Conservation (phyloP, 2,113 vertebrate species). For the Anhinga rufa region DNA sequence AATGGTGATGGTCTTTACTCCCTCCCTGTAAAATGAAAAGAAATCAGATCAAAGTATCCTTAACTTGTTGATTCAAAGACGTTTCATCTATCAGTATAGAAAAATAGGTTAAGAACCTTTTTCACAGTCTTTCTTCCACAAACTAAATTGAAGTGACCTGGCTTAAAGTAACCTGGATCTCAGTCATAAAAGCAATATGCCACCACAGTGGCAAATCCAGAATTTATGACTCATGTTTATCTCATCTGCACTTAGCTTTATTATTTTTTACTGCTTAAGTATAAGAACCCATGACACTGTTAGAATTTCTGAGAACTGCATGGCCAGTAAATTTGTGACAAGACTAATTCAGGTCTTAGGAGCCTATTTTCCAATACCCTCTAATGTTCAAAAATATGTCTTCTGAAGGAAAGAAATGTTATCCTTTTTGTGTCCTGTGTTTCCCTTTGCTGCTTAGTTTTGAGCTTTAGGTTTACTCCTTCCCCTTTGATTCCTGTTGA, state of each 20-base stretch:
- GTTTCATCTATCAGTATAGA: neutral
- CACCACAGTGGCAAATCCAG: neutral
- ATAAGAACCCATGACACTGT: neutral
- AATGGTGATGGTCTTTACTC: neutral
- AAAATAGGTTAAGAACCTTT: neutral
- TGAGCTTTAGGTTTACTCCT: neutral
- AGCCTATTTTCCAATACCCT: accelerated
- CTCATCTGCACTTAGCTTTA: neutral
- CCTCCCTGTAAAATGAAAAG: neutral
- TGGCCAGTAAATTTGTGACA: neutral
- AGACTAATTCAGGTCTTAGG: neutral
- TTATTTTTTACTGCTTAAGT: neutral
- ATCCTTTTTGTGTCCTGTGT: neutral
- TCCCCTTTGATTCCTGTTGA: neutral
- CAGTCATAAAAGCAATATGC: neutral
- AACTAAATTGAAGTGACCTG: neutral
- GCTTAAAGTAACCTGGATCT: neutral
- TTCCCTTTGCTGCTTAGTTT: neutral
- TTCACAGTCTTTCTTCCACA: neutral
- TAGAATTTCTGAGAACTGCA: neutral
- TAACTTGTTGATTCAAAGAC: neutral
- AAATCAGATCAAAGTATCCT: neutral
- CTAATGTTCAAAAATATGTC: neutral
- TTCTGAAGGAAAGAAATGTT: neutral
- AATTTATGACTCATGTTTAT: neutral